These are phyloP conservation scores for Lissonota sp. DNA, from an alignment of 2,888 invertebrate genomes.

Conservation along the genomic window DNA sequence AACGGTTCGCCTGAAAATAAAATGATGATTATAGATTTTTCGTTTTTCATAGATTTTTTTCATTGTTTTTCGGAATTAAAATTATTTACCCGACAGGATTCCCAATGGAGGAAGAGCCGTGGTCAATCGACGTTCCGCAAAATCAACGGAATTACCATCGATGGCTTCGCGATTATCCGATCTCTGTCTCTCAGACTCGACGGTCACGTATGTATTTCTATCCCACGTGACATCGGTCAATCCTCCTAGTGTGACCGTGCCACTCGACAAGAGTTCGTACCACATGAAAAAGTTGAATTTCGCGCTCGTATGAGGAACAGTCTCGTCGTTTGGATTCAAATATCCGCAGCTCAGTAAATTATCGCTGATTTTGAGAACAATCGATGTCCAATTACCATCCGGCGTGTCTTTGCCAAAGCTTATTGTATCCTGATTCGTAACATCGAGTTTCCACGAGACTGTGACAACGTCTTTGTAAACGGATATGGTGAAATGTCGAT, in stretches of 20 bases:
- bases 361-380: conserved; percentile 85
- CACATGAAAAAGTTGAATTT: conserved; percentile 80
- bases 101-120: conserved; percentile 77
- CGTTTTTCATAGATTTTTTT: conserved; percentile 16
- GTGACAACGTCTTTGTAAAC: conserved; percentile 89
- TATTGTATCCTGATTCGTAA: conserved; percentile 76
- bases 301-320: conserved; percentile 70
- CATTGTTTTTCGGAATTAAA: neutral
- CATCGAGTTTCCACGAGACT: conserved; percentile 88
- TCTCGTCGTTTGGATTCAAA: conserved; percentile 75
- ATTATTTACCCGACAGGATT: conserved; percentile 77
- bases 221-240: conserved; percentile 71
- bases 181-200: conserved; percentile 68
- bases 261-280: conserved; percentile 79
- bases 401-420: conserved; percentile 86
- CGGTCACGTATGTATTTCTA: conserved; percentile 76
- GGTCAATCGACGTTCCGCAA: conserved; percentile 77
- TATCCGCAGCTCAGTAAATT: conserved; percentile 78
- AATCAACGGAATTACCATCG: conserved; percentile 79
- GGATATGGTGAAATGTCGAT: conserved; percentile 88
- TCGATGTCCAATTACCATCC: conserved; percentile 88
- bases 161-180: conserved; percentile 72
- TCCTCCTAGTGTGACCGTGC: conserved; percentile 80
- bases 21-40: no score
- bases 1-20: conserved; percentile 77